Conservation (phyloP, 2,888 invertebrate species). For the Meloe dianella region DNA sequence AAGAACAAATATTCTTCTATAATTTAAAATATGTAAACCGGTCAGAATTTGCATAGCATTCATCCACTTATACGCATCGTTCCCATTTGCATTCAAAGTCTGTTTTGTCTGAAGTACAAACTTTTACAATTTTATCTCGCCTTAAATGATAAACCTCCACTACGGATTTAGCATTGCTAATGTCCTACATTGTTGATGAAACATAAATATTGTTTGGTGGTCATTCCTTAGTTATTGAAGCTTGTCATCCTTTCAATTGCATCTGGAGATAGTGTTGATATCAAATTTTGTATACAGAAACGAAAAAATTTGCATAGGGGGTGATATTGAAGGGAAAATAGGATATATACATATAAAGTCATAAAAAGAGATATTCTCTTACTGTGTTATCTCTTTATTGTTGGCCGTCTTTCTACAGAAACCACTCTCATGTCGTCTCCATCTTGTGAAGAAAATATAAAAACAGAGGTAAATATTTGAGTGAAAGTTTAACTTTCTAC, state of each 20-base stretch:
- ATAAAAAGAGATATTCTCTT: no score
- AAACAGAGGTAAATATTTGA: no score
- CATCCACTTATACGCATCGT: slow-evolving; percentile 26
- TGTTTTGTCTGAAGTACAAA: slow-evolving; percentile 37
- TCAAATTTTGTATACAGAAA: no score
- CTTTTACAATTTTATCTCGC: slow-evolving; percentile 40
- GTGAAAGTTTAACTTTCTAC: no score
- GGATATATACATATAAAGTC: no score
- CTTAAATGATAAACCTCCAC: slow-evolving; percentile 39
- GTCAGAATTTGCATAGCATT: slow-evolving; percentile 26
- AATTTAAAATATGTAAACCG: slow-evolving; percentile 29
- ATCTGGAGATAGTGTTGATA: neutral
- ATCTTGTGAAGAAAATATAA: no score
- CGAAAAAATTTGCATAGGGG: no score
- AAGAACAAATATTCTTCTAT: slow-evolving; percentile 26
- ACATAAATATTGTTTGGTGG: slow-evolving; percentile 31
- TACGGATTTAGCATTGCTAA: slow-evolving; percentile 41
- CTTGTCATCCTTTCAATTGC: slow-evolving; percentile 4
- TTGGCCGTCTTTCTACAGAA: no score
- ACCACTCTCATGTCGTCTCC: no score
- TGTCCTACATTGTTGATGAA: slow-evolving; percentile 36
- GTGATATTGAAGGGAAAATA: no score
- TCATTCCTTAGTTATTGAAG: neutral
- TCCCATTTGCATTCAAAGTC: slow-evolving; percentile 37
- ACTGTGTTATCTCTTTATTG: no score